Evolutionary conservation across 2,113 vertebrate species (phyloP), one percentile per base, ranked within the genome.

Genomic region (Lontra canadensis): DNA sequence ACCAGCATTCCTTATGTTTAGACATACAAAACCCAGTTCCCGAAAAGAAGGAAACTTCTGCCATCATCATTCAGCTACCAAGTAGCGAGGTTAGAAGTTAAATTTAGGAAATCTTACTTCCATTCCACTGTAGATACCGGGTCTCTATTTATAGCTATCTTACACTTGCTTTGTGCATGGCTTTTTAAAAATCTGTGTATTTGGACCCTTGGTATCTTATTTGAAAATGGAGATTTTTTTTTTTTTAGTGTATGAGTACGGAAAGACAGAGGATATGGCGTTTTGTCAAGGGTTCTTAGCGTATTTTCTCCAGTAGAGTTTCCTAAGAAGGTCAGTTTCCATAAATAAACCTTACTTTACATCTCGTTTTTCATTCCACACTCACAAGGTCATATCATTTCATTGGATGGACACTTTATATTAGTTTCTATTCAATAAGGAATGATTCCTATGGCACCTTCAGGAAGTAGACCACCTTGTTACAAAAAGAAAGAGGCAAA

Each of bases 281-380:
- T 88, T 93, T 78, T 95, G 65, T 86, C 86, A 91, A 79, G 26
- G 15, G 55, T 79, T 96, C 89, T 73, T 93, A 6, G 23, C 82
- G n/a, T 88, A 82, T 95, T 97, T 96, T 93, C 31, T 59, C 44
- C 52, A 57, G 80, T 73, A 47, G 44, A 69, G 13, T 96, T 92
- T 96, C 96, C 82, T 94, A 94, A 49, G 78, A 95, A 96, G 88
- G 63, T 90, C 88, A 93, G 78, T 84, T 98, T 97, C 95, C 85
- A 93, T 91, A 95, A 96, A 97, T 96, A 97, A 96, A 94, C 91
- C 73, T 92, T 79, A 89, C 88, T 95, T 89, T 95, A 85, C 42
- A 88, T 79, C 88, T 88, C 57, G 61, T 76, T 96, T 97, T 95
- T 82, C 90, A 91, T 79, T 83, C 57, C 78, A 65, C 49, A 52